phyloP scores from a whole-genome alignment of 2,888 invertebrate genomes.

The Nemapogon koenigi region DNA sequence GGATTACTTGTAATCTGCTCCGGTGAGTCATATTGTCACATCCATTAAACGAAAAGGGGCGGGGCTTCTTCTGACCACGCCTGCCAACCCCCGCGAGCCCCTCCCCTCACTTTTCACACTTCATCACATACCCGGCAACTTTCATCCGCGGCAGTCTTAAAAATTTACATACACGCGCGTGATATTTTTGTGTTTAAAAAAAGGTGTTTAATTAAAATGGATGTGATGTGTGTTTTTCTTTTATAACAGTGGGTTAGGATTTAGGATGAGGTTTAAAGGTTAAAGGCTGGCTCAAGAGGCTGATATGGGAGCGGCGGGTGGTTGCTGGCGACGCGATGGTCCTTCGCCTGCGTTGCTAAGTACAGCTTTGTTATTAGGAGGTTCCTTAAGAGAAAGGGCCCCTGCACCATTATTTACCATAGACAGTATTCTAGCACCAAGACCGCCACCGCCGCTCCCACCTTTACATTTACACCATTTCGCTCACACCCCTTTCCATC shows the following conservation, averaged over 20 bases:
- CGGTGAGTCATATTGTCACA: slow-evolving; percentile 60
- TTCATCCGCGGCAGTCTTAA: background rate
- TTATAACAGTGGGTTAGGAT: too few species aligned
- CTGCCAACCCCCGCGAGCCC: slow-evolving; percentile 10
- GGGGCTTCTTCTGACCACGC: slow-evolving; percentile 34
- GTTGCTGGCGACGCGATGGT: slow-evolving; percentile 46
- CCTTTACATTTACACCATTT: slow-evolving; percentile 67
- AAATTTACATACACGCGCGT: background rate
- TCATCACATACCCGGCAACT: slow-evolving; percentile 6
- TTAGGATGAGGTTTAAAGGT: too few species aligned
- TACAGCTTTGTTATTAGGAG: slow-evolving; percentile 59
- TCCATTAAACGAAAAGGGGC: slow-evolving; percentile 45
- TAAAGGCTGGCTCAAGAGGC: slow-evolving; percentile 22
- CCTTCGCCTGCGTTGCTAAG: slow-evolving; percentile 44
- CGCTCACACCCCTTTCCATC: slow-evolving; percentile 68
- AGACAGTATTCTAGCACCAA: slow-evolving; percentile 83
- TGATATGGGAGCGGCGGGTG: slow-evolving; percentile 45
- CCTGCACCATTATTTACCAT: slow-evolving; percentile 77
- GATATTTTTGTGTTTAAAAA: background rate
- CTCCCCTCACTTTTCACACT: slow-evolving; percentile 14
- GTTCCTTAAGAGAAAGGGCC: slow-evolving; percentile 52
- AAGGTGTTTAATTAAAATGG: background rate
- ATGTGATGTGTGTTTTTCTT: too few species aligned
- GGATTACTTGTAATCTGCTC: slow-evolving; percentile 19
- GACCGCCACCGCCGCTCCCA: slow-evolving; percentile 66